A percentile compares a stretch with the other conserved stretches of the same genome.
phyloP scores from a whole-genome alignment of 2,113 vertebrate genomes.

The Electrona antarctica region DNA sequence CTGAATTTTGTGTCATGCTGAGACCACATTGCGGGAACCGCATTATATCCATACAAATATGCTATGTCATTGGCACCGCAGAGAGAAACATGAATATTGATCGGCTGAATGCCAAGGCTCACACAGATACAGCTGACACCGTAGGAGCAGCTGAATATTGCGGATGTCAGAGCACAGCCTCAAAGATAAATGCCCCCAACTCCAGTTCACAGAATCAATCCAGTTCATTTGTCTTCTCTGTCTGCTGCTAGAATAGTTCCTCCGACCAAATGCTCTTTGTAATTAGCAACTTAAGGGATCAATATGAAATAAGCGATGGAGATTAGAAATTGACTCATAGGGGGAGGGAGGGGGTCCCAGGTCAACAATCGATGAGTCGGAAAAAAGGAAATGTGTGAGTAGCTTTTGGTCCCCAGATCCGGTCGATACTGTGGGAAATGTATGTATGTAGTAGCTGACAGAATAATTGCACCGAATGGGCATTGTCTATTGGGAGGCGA shows the following conservation, averaged over 20 bases:
- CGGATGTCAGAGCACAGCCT: neutral
- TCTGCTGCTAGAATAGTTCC: slow-evolving; percentile 26
- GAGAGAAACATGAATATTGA: neutral
- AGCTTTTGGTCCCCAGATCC: slow-evolving; percentile 11
- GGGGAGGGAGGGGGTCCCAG: slow-evolving; percentile 13
- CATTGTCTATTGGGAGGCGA: slow-evolving; percentile 24
- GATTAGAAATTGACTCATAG: slow-evolving; percentile 45
- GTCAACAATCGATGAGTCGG: slow-evolving; percentile 53
- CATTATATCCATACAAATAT: no score
- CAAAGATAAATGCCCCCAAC: slow-evolving; percentile 42
- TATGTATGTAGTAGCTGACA: slow-evolving; percentile 44
- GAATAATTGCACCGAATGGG: slow-evolving; percentile 49
- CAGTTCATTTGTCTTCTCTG: slow-evolving; percentile 41
- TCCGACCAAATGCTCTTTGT: slow-evolving; percentile 35
- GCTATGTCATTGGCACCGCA: neutral
- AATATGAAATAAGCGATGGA: slow-evolving; percentile 63
- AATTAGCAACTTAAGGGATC: slow-evolving; percentile 58
- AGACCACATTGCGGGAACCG: no score
- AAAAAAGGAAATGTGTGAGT: slow-evolving; percentile 4
- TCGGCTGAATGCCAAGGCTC: neutral
- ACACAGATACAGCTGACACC: neutral
- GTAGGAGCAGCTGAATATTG: neutral
- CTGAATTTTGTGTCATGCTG: no score
- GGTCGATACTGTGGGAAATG: slow-evolving; percentile 34
- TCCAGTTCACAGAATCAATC: slow-evolving; percentile 56